Percentiles rank a stretch among this genome's conserved stretches.
phyloP scores from a whole-genome alignment of 2,888 invertebrate genomes.

The Blera fallax region DNA sequence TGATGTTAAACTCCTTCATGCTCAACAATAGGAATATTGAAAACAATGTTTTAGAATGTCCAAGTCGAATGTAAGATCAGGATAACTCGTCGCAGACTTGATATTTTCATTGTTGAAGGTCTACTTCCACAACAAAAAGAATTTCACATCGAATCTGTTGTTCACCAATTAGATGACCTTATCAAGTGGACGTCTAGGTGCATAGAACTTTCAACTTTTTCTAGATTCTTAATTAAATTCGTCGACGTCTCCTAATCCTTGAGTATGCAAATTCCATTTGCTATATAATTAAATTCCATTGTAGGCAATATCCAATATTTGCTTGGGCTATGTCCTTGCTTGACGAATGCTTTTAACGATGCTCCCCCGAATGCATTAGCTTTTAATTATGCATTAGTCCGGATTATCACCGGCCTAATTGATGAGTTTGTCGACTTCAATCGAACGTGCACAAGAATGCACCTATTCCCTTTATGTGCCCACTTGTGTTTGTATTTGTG shows the following conservation, averaged over 20 bases:
- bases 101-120: no score
- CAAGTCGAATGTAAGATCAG: no score
- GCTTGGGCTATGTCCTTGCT: neutral
- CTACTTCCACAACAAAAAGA: no score
- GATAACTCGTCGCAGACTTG: no score
- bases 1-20: no score
- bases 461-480: conserved; percentile 18
- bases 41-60: no score
- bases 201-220: neutral
- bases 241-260: conserved; percentile 5
- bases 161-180: neutral
- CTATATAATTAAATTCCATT: conserved; percentile 41
- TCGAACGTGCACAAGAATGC: conserved; percentile 28
- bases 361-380: conserved; percentile 28
- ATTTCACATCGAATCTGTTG: neutral
- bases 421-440: conserved; percentile 33
- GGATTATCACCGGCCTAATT: conserved; percentile 46
- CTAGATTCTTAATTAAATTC: conserved; percentile 19
- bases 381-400: conserved; percentile 42
- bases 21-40: no score
- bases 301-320: neutral
- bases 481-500: neutral
- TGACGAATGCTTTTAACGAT: conserved; percentile 19
- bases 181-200: neutral
- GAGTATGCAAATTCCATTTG: neutral